Percentiles rank a stretch among this genome's conserved stretches.
Evolutionary conservation across 2,113 vertebrate species (phyloP).

Genomic region (Lamprologus tigripictilis): DNA sequence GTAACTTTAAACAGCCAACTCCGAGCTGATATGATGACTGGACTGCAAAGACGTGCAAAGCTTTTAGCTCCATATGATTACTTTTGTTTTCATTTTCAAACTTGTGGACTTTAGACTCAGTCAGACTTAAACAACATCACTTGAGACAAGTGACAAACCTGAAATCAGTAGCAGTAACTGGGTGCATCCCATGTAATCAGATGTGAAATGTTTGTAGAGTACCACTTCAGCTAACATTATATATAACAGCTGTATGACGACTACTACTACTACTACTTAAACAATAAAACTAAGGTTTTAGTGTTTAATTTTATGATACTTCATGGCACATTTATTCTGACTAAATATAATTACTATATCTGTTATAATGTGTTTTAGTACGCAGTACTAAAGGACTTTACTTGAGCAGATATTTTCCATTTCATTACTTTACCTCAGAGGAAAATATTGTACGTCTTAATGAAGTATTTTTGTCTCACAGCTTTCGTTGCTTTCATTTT

Average conservation of each 20-base stretch:
- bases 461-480: neutral
- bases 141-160: neutral
- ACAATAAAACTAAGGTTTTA: neutral
- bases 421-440: neutral
- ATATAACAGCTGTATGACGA: neutral
- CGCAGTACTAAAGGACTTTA: neutral
- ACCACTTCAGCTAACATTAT: neutral
- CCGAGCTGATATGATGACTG: neutral
- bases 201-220: neutral
- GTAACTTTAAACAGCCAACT: neutral
- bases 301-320: neutral
- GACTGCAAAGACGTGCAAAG: neutral
- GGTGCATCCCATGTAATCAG: neutral
- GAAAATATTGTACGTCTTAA: neutral
- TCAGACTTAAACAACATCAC: neutral
- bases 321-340: neutral
- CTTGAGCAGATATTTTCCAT: neutral
- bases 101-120: neutral
- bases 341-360: neutral
- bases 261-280: neutral
- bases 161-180: neutral
- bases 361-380: neutral
- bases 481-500: neutral
- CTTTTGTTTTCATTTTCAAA: neutral
- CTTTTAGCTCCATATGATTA: neutral